Base-by-base conservation (phyloP, 2,888 invertebrate species). In the Sphaerophoria rueppellii region DNA sequence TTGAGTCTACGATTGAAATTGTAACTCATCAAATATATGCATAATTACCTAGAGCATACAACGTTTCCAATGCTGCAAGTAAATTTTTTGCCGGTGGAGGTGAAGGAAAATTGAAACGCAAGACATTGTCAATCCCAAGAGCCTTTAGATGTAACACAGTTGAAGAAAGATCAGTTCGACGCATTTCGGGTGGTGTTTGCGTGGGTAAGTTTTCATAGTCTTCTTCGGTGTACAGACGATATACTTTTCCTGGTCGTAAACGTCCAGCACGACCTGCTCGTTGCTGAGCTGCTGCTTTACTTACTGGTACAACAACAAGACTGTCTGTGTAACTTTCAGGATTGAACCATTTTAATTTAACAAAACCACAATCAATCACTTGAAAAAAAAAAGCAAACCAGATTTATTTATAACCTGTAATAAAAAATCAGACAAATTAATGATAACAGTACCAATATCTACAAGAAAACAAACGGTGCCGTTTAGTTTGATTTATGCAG, bases 351-450 rank as follows among this genome's bases (percentile, higher is more conserved):
- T 96, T 95, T 88, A 98, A 91, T 93, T 99, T 99, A 65, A 98
- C 98, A 92, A 98, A 99, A 0, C 99, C 99, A 90, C 97, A 95
- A 91, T 99, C 99, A 72, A 99, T 95, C 70, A 99, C 98, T 97
- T 24, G 24, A 24, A 24, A 24, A 24, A 24, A 24, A 24, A 43
- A 43, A 11, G 4, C 12, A 43, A 43, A 40, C 9, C 9, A 7
- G 4, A 2, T 40, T 4, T 2, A 40, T 7, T 40, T 40, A 2
- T 40, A 40, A 24, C 24, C 24, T 24, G 24, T 24, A 24, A 24
- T 24, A 24, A 1, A 24, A 24, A 24, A n/a, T n/a, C n/a, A n/a
- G n/a, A n/a, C n/a, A n/a, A n/a, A n/a, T n/a, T n/a, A 24, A 24
- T 24, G 1, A 24, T 24, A 24, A 24, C 24, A 1, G 2, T 24